Percentiles rank a stretch among this genome's conserved stretches.
Evolutionary conservation across 2,888 invertebrate genomes (phyloP).

Genomic region (Latrodectus hesperus): DNA sequence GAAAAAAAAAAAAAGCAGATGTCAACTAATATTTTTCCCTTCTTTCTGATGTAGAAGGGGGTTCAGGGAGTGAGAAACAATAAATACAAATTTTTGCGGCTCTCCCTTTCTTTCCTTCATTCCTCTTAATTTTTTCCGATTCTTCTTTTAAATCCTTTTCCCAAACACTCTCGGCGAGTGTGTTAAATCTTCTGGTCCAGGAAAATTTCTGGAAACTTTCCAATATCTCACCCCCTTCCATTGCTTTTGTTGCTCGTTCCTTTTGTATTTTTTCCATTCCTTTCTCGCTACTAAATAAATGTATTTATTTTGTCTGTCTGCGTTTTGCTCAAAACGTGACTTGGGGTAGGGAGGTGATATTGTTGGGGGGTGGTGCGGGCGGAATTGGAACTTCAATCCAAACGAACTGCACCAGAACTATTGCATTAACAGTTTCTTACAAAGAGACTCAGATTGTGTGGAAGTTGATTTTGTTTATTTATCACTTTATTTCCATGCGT

Average conservation of each 20-base stretch:
- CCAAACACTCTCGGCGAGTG: slow-evolving; percentile 16
- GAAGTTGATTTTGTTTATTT: neutral
- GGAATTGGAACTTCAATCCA: neutral
- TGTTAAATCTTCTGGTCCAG: slow-evolving; percentile 41
- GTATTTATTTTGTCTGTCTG: slow-evolving; percentile 52
- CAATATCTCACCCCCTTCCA: slow-evolving; percentile 30
- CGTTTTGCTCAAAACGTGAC: slow-evolving; percentile 4
- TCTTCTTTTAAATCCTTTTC: slow-evolving; percentile 10
- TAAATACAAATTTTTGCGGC: slow-evolving; percentile 47
- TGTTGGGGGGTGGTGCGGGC: neutral
- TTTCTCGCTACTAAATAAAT: slow-evolving; percentile 44
- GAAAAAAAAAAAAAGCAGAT: slow-evolving; percentile 34
- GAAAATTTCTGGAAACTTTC: slow-evolving; percentile 51
- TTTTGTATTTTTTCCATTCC: slow-evolving; percentile 5
- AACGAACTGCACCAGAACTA: neutral
- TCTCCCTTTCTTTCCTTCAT: slow-evolving; percentile 8
- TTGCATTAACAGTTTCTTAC: neutral
- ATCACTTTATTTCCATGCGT: neutral
- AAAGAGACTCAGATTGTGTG: neutral
- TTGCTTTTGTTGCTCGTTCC: slow-evolving; percentile 13
- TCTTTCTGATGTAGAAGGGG: neutral
- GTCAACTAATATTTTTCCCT: slow-evolving; percentile 48
- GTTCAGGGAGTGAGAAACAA: slow-evolving; percentile 36
- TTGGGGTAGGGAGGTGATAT: neutral
- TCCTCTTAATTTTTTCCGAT: slow-evolving; percentile 11